Base-by-base conservation (phyloP, 64 coral and sea anemone genomes). In the Porites lutea region DNA sequence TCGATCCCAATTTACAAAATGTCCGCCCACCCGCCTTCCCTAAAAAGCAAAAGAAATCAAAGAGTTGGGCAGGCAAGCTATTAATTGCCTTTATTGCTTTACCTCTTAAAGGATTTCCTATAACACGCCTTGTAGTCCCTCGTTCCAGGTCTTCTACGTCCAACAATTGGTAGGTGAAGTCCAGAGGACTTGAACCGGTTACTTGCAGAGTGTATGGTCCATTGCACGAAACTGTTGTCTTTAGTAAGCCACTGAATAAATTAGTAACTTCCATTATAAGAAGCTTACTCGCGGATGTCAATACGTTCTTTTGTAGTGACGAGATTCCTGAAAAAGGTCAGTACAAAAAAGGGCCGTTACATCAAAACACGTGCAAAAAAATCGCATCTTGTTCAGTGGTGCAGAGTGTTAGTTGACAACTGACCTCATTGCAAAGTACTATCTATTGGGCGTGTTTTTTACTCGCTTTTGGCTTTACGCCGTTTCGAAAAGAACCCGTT, bases 81-180 rank as follows among this genome's bases (percentile, higher is more conserved):
- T 37, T 37, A 0, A 37, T 37, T 37, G 27, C 27, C 27, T 37
- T 37, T 37, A 57, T 52, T 65, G 21, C 43, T 23, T 59, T 49
- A 93, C 92, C 92, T 93, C 81, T 89, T 15, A 81, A 57, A 2
- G 92, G 92, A 81, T 93, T 89, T 82, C 92, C 92, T 65, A 74
- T 55, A 52, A 93, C 81, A 2, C 67, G 48, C 45, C n/a, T 89
- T 3, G 81, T 48, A 13, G 67, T 61, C 8, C 78, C 86, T 47
- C 65, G 79, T 48, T 75, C 59, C 6, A 49, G 5, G 51, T 86
- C 76, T 21, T 86, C 77, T 14, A 88, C 66, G 45, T 52, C 58
- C 77, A 93, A 82, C 52, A 93, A 74, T 73, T 93, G 92, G 92
- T 93, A 93, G 0, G 78, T 89, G 49, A 93, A 83, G 53, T 93